These are phyloP conservation scores for Ctenodactylus gundi DNA, from an alignment of 2,113 vertebrate genomes.

Conservation along the genomic window DNA sequence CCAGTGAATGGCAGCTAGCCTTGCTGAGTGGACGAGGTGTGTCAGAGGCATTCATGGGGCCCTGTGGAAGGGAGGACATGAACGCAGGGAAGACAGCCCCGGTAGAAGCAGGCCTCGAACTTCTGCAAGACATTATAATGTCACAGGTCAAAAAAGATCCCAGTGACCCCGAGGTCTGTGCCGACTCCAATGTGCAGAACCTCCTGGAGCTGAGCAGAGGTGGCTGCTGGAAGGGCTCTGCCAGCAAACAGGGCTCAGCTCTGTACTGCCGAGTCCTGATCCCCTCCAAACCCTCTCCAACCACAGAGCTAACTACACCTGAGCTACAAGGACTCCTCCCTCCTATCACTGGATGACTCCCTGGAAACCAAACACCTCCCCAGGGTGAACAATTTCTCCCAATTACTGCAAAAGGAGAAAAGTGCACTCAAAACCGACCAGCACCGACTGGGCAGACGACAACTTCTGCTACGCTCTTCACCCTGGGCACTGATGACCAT, in stretches of 20 bases:
- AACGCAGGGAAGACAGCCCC: background rate
- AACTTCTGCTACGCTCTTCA: background rate
- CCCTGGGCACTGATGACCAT: background rate
- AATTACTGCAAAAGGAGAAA: background rate
- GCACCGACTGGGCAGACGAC: rapidly evolving
- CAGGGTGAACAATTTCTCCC: background rate
- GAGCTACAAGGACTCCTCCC: background rate
- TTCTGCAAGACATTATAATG: background rate
- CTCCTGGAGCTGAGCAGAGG: background rate
- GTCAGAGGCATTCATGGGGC: background rate
- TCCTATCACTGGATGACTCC: background rate
- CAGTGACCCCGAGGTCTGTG: rapidly evolving
- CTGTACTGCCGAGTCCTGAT: too few relatives aligned
- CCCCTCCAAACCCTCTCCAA: background rate
- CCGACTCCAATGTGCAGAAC: background rate
- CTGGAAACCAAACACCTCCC: background rate
- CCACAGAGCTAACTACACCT: background rate
- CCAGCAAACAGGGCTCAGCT: background rate
- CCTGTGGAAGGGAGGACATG: background rate
- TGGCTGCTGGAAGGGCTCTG: background rate
- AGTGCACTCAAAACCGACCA: background rate
- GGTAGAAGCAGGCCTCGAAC: too few relatives aligned
- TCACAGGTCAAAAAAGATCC: background rate
- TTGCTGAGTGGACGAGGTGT: background rate
- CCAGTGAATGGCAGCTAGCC: background rate